Percentiles rank a stretch among this genome's conserved stretches.
Conservation (phyloP, 1,140 invertebrate species). For the Drosophila tristis region DNA sequence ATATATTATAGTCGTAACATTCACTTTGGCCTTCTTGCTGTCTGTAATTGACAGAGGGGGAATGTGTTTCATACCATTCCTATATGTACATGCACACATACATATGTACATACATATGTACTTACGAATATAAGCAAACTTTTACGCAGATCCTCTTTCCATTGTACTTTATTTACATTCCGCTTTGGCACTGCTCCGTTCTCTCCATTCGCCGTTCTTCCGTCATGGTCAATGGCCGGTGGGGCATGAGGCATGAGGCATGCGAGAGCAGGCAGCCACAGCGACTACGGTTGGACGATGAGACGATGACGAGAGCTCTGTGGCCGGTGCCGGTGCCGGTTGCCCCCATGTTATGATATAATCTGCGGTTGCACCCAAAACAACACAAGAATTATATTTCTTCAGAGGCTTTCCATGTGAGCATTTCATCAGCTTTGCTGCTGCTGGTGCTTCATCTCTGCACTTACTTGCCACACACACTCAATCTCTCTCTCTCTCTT, state of each 20-base stretch:
- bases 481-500: no score
- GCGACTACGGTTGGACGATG: constrained; percentile 8
- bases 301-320: constrained; percentile 37
- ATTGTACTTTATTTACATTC: constrained; percentile 76
- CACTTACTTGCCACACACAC: constrained; percentile 18
- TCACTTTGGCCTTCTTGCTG: constrained; percentile 25
- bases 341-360: constrained; percentile 63
- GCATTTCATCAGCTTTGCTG: constrained; percentile 48
- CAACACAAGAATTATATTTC: constrained; percentile 30
- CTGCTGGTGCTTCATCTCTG: constrained; percentile 33
- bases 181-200: constrained; percentile 53
- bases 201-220: constrained; percentile 4
- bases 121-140: constrained; percentile 22
- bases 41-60: constrained; percentile 61
- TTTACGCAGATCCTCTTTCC: constrained; percentile 58
- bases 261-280: constrained; percentile 13
- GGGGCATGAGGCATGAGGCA: no score
- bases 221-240: constrained; percentile 80
- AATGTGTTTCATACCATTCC: constrained; percentile 17
- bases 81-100: constrained; percentile 22
- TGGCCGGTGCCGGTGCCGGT: constrained; percentile 12
- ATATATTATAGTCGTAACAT: no score
- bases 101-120: constrained; percentile 11
- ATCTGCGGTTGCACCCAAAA: constrained; percentile 60
- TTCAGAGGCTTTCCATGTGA: constrained; percentile 46